A percentile compares a stretch with the other conserved stretches of the same genome.
Evolutionary conservation across 2,113 vertebrate species (phyloP).

Genomic region (Percina caprodes): DNA sequence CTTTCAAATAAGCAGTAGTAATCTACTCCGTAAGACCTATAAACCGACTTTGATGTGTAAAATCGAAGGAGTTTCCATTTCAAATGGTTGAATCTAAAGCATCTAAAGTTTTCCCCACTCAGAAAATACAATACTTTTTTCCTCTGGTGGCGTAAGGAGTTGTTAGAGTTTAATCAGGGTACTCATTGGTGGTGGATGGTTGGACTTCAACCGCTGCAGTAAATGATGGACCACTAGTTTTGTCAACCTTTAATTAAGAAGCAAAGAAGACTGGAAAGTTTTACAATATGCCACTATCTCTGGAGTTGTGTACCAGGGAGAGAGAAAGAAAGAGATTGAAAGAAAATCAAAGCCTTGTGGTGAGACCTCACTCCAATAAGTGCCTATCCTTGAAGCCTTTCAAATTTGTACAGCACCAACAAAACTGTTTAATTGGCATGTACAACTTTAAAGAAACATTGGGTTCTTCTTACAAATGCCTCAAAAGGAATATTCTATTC

Average conservation of each 20-base stretch:
- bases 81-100: not conserved
- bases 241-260: constrained; percentile 32
- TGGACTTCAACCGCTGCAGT: constrained; percentile 7
- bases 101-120: not conserved
- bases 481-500: constrained; percentile 29
- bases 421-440: constrained; percentile 39
- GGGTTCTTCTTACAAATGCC: constrained; percentile 25
- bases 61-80: not conserved
- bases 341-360: constrained; percentile 43
- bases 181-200: not conserved
- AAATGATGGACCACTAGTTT: constrained; percentile 24
- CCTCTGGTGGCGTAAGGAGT: constrained; percentile 1
- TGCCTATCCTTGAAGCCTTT: constrained; percentile 34
- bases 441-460: constrained; percentile 49
- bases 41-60: not conserved
- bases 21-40: not conserved
- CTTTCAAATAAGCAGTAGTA: not conserved
- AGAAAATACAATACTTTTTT: constrained; percentile 9
- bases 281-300: not conserved
- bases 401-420: constrained; percentile 39
- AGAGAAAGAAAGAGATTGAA: constrained; percentile 13
- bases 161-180: not conserved
- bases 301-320: constrained; percentile 11
- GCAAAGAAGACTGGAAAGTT: constrained; percentile 16
- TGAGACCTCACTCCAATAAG: constrained; percentile 34